Percentiles rank a stretch among this genome's conserved stretches.
phyloP scores from a whole-genome alignment of 2,888 invertebrate species.

The Malthinus flaveolus region DNA sequence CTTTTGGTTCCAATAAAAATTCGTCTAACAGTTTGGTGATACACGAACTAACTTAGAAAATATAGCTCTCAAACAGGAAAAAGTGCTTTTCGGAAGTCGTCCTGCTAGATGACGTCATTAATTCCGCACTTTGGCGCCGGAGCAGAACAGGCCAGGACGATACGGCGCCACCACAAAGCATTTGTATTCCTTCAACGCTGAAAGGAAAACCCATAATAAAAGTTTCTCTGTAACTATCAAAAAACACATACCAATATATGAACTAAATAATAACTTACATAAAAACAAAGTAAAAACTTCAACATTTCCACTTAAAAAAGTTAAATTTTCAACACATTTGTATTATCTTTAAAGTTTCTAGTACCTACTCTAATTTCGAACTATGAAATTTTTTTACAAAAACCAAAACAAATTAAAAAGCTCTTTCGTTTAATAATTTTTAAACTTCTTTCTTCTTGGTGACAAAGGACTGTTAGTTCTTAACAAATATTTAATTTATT shows the following conservation, averaged over 20 bases:
- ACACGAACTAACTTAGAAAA: conserved; percentile 27
- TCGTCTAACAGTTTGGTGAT: conserved; percentile 22
- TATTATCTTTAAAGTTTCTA: too few species aligned
- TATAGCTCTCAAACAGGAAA: conserved; percentile 28
- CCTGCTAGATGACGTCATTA: conserved; percentile 50
- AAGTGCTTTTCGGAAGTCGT: conserved; percentile 48
- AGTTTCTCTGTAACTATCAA: conserved; percentile 20
- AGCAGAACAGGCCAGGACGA: conserved; percentile 39
- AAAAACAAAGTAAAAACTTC: conserved; percentile 1
- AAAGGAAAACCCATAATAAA: conserved; percentile 27
- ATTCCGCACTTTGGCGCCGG: conserved; percentile 45
- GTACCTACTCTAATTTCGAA: too few species aligned
- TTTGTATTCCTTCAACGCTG: conserved; percentile 44
- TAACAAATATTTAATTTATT: too few species aligned
- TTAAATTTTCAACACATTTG: too few species aligned
- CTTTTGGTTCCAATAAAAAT: conserved; percentile 15
- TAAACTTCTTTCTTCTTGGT: too few species aligned
- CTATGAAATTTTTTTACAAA: too few species aligned
- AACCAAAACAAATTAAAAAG: too few species aligned
- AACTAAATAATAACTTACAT: conserved; percentile 1
- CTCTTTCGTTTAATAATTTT: too few species aligned
- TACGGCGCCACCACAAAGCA: conserved; percentile 46
- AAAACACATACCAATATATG: conserved; percentile 17
- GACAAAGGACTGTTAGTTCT: too few species aligned
- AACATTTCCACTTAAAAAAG: conserved; percentile 3